A percentile compares a stretch with the other conserved stretches of the same genome.
Conservation (phyloP, 1,140 invertebrate species). For the Cyclina sinensis region DNA sequence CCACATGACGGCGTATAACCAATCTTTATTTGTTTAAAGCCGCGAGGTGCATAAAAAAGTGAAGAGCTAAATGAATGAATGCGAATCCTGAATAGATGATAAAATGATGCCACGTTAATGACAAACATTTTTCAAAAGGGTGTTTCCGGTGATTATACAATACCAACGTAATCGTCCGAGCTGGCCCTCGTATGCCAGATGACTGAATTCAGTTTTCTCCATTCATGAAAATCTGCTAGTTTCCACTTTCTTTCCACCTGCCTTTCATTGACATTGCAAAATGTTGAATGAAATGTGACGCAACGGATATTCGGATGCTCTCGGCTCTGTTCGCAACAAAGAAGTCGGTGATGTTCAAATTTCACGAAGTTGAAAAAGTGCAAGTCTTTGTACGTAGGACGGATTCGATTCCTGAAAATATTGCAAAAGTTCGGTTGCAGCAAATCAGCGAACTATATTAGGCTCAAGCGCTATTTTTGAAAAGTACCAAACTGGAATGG, state of each 20-base stretch:
- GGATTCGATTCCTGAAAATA: too few species aligned
- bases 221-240: slow-evolving; percentile 6
- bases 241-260: not conserved
- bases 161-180: not conserved
- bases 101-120: not conserved
- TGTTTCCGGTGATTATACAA: not conserved
- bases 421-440: too few species aligned
- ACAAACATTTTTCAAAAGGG: not conserved
- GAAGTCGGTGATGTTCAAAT: too few species aligned
- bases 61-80: not conserved
- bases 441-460: too few species aligned
- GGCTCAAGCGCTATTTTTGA: too few species aligned
- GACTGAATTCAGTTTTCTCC: not conserved
- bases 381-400: too few species aligned
- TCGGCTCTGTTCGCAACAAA: too few species aligned
- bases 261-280: not conserved
- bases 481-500: too few species aligned
- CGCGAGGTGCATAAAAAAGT: not conserved
- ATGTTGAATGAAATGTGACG: too few species aligned
- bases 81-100: not conserved
- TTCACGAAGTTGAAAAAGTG: too few species aligned
- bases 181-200: slow-evolving; percentile 3
- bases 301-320: too few species aligned
- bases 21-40: not conserved
- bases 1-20: slow-evolving; percentile 13